Evolutionary conservation across 1,140 invertebrate species (phyloP).

Genomic region (Nephila pilipes): DNA sequence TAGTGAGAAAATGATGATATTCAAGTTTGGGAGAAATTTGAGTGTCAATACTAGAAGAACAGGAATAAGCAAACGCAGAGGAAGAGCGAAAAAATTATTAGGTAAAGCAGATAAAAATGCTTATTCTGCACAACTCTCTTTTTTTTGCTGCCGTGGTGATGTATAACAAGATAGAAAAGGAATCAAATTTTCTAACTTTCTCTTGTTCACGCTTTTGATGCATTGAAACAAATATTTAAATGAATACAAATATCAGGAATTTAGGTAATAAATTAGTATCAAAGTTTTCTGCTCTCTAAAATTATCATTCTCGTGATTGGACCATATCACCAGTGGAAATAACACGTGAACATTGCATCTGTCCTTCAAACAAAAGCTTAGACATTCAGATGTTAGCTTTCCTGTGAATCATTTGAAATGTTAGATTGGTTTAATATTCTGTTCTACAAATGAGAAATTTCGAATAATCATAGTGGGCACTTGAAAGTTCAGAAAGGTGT

Average conservation of each 20-base stretch:
- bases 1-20: constrained; percentile 65
- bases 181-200: not conserved
- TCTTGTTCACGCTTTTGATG: not conserved
- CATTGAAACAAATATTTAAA: not conserved
- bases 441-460: too few species aligned
- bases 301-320: too few species aligned
- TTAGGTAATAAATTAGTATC: too few species aligned
- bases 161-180: not conserved
- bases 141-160: not conserved
- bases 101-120: not conserved
- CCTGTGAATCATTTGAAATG: too few species aligned
- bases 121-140: not conserved
- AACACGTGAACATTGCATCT: not conserved
- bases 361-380: not conserved
- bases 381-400: not conserved
- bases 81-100: constrained; percentile 49
- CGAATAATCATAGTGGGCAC: too few species aligned
- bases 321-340: too few species aligned
- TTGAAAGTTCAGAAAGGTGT: too few species aligned
- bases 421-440: too few species aligned
- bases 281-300: too few species aligned
- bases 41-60: constrained; percentile 50
- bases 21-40: constrained; percentile 67
- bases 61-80: constrained; percentile 38
- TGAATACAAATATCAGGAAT: too few species aligned